Percentiles rank a stretch among this genome's conserved stretches.
phyloP scores from a whole-genome alignment of 2,113 vertebrate genomes.

The Glaucomys volans region DNA sequence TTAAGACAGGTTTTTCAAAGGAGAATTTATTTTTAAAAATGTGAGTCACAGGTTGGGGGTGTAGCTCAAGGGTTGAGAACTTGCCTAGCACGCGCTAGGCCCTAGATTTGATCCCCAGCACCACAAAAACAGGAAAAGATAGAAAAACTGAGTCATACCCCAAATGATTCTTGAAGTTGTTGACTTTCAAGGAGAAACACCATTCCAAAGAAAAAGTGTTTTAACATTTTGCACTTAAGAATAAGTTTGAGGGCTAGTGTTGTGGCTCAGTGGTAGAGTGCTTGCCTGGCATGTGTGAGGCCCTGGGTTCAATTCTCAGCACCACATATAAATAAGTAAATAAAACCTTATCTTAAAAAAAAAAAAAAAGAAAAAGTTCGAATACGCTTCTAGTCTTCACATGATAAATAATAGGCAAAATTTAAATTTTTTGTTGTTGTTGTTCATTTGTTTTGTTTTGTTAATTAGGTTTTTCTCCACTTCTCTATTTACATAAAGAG shows the following conservation, averaged over 20 bases:
- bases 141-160: background rate
- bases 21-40: slow-evolving; percentile 48
- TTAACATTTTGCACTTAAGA: slow-evolving; percentile 62
- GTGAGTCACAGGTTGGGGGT: background rate
- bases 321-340: too few relatives aligned
- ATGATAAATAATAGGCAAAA: slow-evolving; percentile 36
- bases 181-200: slow-evolving; percentile 57
- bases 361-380: too few relatives aligned
- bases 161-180: slow-evolving; percentile 15
- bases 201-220: slow-evolving; percentile 38
- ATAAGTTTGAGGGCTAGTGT: too few relatives aligned
- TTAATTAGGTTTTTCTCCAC: background rate
- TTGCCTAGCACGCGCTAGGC: background rate
- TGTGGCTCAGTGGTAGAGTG: too few relatives aligned
- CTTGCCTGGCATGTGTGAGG: too few relatives aligned
- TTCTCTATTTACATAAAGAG: background rate
- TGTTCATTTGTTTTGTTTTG: too few relatives aligned
- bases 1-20: slow-evolving; percentile 47
- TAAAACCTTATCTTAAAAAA: too few relatives aligned
- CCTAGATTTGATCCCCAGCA: background rate
- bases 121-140: background rate
- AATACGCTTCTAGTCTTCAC: slow-evolving; percentile 41
- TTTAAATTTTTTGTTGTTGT: background rate
- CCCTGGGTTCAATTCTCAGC: too few relatives aligned
- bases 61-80: background rate